A percentile compares a stretch with the other conserved stretches of the same genome.
Evolutionary conservation across 2,113 vertebrate genomes (phyloP).

Genomic region (Steatornis caripensis): DNA sequence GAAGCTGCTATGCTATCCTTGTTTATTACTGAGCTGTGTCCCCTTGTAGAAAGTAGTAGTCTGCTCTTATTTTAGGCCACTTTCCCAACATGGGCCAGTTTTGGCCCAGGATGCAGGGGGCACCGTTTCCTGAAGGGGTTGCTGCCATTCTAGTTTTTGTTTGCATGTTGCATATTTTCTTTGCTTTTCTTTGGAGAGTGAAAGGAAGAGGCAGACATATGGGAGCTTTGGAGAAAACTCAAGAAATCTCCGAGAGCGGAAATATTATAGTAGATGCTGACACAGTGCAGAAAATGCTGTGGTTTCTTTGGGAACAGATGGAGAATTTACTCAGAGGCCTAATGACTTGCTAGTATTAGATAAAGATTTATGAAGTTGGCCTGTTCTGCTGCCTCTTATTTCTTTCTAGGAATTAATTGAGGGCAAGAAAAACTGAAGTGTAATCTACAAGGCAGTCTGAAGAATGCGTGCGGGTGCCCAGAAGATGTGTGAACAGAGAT

Average conservation of each 20-base stretch:
- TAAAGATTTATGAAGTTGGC: constrained; percentile 52
- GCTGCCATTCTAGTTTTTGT: constrained; percentile 25
- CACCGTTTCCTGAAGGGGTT: not conserved
- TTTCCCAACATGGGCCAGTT: not conserved
- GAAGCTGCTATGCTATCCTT: not conserved
- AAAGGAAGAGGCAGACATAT: constrained; percentile 35
- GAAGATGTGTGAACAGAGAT: not conserved
- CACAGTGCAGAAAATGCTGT: constrained; percentile 50
- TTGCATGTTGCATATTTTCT: constrained; percentile 5
- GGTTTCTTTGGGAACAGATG: constrained; percentile 62
- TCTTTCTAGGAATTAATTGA: constrained; percentile 49
- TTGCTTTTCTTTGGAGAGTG: constrained; percentile 19
- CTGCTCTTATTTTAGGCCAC: constrained; percentile 17
- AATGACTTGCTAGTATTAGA: constrained; percentile 55
- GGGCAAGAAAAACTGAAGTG: constrained; percentile 11
- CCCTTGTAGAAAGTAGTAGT: not conserved
- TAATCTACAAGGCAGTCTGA: not conserved
- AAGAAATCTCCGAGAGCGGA: constrained; percentile 49
- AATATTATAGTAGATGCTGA: constrained; percentile 51
- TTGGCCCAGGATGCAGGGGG: not conserved
- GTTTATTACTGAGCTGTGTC: not conserved
- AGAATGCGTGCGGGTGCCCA: not conserved
- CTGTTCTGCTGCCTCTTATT: constrained; percentile 7
- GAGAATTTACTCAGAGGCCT: constrained; percentile 45
- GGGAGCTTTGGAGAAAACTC: constrained; percentile 47